These are phyloP conservation scores for Parauchenoglanis ngamensis DNA, from an alignment of 2,797 vertebrate species.

Conservation along the genomic window DNA sequence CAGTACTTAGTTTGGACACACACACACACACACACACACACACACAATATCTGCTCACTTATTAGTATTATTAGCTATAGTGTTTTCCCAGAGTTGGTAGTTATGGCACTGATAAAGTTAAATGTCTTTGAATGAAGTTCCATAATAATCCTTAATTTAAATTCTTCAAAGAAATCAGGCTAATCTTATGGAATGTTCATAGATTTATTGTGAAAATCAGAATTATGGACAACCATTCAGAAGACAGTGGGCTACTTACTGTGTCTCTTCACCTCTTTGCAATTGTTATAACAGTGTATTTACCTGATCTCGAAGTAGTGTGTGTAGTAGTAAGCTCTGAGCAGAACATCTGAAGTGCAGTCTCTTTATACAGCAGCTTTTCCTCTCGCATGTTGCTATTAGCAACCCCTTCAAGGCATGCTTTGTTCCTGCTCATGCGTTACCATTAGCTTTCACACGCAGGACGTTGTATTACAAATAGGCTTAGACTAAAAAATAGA, in stretches of 20 bases:
- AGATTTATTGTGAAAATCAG: not conserved
- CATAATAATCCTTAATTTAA: too few species aligned
- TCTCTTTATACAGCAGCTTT: conserved; percentile 39
- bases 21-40: conserved; percentile 16
- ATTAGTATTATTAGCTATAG: not conserved
- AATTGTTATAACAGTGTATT: not conserved
- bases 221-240: not conserved
- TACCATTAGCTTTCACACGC: conserved; percentile 40
- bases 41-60: not conserved
- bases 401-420: conserved; percentile 78
- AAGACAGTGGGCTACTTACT: not conserved
- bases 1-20: conserved; percentile 5
- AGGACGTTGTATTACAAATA: conserved; percentile 1
- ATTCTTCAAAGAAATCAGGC: not conserved
- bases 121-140: not conserved
- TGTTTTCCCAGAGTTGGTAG: not conserved
- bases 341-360: conserved; percentile 27
- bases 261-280: not conserved
- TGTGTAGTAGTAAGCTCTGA: conserved; percentile 31
- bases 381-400: conserved; percentile 77
- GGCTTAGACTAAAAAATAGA: not conserved
- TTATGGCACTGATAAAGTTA: not conserved
- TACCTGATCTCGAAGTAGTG: not conserved
- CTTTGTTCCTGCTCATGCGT: conserved; percentile 62
- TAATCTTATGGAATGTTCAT: not conserved